A percentile compares a stretch with the other conserved stretches of the same genome.
Conservation (phyloP, 2,888 invertebrate genomes). For the Sericinus montela region DNA sequence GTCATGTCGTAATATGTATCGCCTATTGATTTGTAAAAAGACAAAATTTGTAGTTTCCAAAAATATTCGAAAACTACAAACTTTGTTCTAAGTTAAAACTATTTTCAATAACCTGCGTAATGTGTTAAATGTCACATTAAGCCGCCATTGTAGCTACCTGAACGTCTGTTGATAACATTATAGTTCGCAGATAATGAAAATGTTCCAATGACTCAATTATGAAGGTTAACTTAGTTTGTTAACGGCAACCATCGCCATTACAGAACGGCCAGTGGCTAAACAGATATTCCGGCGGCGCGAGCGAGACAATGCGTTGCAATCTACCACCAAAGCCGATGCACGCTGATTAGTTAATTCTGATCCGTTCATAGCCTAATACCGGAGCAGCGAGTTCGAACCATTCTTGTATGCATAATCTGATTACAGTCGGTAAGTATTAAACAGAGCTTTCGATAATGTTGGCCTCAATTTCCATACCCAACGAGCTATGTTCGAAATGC, state of each 20-base stretch:
- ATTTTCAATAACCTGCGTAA: no score
- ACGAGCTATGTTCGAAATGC: conserved; percentile 34
- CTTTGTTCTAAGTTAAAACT: no score
- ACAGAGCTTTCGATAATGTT: conserved; percentile 63
- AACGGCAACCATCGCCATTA: conserved; percentile 67
- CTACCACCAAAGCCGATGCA: conserved; percentile 70
- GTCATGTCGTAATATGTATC: conserved; percentile 15
- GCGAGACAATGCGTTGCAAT: conserved; percentile 73
- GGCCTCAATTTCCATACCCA: conserved; percentile 55
- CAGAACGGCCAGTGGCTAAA: conserved; percentile 73
- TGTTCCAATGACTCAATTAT: conserved; percentile 45
- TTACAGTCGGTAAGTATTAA: conserved; percentile 73
- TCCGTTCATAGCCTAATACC: conserved; percentile 67
- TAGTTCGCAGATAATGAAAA: conserved; percentile 38
- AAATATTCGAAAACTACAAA: no score
- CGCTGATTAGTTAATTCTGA: conserved; percentile 76
- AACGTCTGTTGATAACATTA: conserved; percentile 23
- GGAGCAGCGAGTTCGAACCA: conserved; percentile 57
- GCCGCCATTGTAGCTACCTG: not conserved
- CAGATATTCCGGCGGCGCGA: conserved; percentile 76
- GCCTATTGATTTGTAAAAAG: conserved; percentile 12
- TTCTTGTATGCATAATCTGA: conserved; percentile 79
- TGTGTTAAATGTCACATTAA: not conserved
- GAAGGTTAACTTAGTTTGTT: conserved; percentile 58
- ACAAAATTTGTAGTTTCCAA: no score